phyloP scores from a whole-genome alignment of 2,888 invertebrate species.

The Ochropacha duplaris region DNA sequence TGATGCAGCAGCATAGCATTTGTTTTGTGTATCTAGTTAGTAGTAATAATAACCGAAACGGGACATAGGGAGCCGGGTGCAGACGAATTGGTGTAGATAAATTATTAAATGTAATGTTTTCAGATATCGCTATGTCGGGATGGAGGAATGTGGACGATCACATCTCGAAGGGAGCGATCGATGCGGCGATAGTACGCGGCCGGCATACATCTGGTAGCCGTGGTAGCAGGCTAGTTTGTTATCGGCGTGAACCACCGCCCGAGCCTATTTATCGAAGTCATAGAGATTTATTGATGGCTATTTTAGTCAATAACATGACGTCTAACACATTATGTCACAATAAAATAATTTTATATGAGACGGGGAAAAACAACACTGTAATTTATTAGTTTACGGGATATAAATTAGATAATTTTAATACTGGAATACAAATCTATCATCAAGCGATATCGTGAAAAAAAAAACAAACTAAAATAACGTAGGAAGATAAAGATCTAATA shows the following conservation, averaged over 20 bases:
- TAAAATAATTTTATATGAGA: slow-evolving; percentile 50
- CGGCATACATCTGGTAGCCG: slow-evolving; percentile 66
- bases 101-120: slow-evolving; percentile 63
- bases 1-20: slow-evolving; percentile 1
- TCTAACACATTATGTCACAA: slow-evolving; percentile 58
- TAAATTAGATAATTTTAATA: slow-evolving; percentile 10
- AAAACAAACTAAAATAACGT: neutral
- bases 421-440: slow-evolving; percentile 11
- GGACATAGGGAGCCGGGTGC: slow-evolving; percentile 38
- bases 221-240: slow-evolving; percentile 64
- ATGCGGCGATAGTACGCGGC: slow-evolving; percentile 48
- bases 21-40: slow-evolving; percentile 3
- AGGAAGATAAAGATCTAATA: slow-evolving; percentile 11
- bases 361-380: slow-evolving; percentile 19
- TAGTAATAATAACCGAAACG: slow-evolving; percentile 16
- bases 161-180: slow-evolving; percentile 58
- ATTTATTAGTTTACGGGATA: slow-evolving; percentile 26
- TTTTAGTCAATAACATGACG: slow-evolving; percentile 61
- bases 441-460: slow-evolving; percentile 7
- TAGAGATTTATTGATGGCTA: slow-evolving; percentile 63
- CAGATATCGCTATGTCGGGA: slow-evolving; percentile 54
- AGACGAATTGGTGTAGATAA: slow-evolving; percentile 64
- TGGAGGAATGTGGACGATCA: slow-evolving; percentile 57
- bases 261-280: slow-evolving; percentile 71
- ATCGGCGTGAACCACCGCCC: slow-evolving; percentile 61